Evolutionary conservation across 1,140 invertebrate genomes (phyloP).

Genomic region (Drosophila rhopaloa): DNA sequence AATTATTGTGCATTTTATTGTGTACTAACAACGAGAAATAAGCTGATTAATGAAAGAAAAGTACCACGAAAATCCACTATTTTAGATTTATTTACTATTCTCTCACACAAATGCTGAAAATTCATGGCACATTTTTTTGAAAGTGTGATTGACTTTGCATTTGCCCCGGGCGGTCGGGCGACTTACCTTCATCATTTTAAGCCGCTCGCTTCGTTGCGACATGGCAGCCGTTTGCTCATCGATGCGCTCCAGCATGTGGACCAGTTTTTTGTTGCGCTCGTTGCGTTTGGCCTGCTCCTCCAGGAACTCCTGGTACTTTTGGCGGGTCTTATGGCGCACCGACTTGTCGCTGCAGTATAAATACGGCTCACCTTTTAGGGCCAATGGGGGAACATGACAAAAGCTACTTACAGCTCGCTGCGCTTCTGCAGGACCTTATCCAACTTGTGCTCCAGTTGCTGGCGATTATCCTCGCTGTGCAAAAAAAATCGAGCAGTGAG

Average conservation of each 20-base stretch:
- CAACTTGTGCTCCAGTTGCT: slow-evolving; percentile 81
- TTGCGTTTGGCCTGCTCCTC: slow-evolving; percentile 87
- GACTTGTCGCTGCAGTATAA: slow-evolving; percentile 64
- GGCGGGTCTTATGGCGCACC: slow-evolving; percentile 85
- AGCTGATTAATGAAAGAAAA: too few species aligned
- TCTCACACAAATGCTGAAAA: too few species aligned
- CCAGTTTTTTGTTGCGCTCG: slow-evolving; percentile 87
- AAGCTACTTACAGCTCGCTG: slow-evolving; percentile 78
- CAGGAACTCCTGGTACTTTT: slow-evolving; percentile 87
- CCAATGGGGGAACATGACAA: not conserved
- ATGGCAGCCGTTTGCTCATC: slow-evolving; percentile 86
- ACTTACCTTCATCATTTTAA: slow-evolving; percentile 86
- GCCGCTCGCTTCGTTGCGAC: slow-evolving; percentile 87
- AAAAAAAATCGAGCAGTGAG: slow-evolving; percentile 12
- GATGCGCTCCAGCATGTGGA: slow-evolving; percentile 86
- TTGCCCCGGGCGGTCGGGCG: not conserved
- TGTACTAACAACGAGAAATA: too few species aligned
- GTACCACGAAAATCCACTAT: too few species aligned
- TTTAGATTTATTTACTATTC: too few species aligned
- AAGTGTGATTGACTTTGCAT: slow-evolving; percentile 7
- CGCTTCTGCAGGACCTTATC: slow-evolving; percentile 79
- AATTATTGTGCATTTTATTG: too few species aligned
- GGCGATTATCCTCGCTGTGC: slow-evolving; percentile 77
- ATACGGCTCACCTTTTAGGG: not conserved
- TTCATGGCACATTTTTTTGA: too few species aligned